Evolutionary conservation across 1,140 invertebrate genomes (phyloP).

Genomic region (Eubasilissa regina): DNA sequence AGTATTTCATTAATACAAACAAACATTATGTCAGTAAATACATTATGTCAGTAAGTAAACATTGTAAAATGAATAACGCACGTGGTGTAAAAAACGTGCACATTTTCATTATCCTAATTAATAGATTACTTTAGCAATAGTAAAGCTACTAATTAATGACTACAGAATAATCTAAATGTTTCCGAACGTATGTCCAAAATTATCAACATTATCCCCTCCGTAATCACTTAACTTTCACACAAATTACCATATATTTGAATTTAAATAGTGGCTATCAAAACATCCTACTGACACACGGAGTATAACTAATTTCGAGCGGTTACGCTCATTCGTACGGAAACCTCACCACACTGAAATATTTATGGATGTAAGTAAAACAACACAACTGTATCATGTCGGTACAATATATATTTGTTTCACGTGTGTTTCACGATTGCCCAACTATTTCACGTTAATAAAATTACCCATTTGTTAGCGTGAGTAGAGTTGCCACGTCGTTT

Average conservation of each 20-base stretch:
- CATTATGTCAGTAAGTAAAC: neutral
- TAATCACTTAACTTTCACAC: neutral
- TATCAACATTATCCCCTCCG: neutral
- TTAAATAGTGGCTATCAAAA: neutral
- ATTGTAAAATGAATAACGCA: neutral
- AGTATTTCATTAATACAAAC: neutral
- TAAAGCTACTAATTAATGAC: neutral
- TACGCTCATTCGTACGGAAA: too few species aligned
- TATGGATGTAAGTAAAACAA: too few species aligned
- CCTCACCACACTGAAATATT: too few species aligned
- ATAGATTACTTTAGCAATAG: neutral
- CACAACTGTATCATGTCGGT: too few species aligned
- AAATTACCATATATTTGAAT: constrained; percentile 1
- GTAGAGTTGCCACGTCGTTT: too few species aligned
- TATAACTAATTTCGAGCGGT: too few species aligned
- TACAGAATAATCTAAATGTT: neutral
- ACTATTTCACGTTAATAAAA: too few species aligned
- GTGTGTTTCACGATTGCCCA: too few species aligned
- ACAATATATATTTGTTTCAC: too few species aligned
- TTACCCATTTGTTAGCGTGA: too few species aligned
- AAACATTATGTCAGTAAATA: neutral
- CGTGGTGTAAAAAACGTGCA: neutral
- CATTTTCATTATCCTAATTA: constrained; percentile 1
- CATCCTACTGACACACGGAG: neutral
- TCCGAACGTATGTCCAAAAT: neutral